phyloP scores from a whole-genome alignment of 2,113 vertebrate genomes.

The Crotalus viridis region DNA sequence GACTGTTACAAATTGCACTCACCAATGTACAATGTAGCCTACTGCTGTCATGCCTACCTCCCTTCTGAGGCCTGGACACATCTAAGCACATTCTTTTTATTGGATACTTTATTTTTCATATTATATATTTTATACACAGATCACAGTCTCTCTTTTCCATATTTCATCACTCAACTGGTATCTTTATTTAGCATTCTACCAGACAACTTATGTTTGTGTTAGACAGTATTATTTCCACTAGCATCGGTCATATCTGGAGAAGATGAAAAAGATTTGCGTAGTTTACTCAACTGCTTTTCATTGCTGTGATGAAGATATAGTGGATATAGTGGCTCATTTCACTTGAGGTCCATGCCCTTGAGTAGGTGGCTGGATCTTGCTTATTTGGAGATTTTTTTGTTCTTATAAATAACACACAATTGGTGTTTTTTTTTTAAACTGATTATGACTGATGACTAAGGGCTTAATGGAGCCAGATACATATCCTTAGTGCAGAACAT shows the following conservation, averaged over 20 bases:
- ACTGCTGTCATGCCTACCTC: neutral
- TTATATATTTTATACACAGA: neutral
- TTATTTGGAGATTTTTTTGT: neutral
- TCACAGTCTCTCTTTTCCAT: neutral
- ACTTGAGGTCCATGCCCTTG: neutral
- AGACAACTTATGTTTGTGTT: neutral
- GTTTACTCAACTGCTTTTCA: neutral
- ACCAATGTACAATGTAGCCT: neutral
- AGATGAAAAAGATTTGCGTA: neutral
- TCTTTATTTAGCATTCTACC: neutral
- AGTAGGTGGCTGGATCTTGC: neutral
- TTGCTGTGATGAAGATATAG: neutral
- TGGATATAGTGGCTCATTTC: neutral
- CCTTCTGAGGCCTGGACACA: neutral
- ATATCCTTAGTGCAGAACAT: neutral
- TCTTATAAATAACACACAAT: neutral
- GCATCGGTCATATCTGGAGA: neutral
- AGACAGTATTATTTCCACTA: neutral
- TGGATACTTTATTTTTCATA: neutral
- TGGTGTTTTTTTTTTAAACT: neutral
- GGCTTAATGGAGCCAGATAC: neutral
- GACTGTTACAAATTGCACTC: neutral
- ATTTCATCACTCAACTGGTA: neutral
- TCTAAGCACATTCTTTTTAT: neutral
- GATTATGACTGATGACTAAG: neutral